Evolutionary conservation across 2,797 vertebrate species (phyloP), one percentile per base, ranked within the genome.

Genomic region (Xiphorhynchus erythropygius): DNA sequence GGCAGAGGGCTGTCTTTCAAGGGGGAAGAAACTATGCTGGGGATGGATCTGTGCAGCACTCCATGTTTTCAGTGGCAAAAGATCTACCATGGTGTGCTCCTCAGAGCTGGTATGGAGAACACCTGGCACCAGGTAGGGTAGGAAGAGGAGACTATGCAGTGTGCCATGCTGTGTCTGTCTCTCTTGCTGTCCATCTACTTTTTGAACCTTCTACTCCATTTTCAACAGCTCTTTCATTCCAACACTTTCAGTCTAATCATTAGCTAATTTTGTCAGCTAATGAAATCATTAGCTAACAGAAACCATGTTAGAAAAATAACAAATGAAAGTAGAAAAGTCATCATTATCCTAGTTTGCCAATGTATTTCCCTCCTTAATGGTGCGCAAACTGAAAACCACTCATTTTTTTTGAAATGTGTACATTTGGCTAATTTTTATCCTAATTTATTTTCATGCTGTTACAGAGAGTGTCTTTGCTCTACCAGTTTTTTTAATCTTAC

Each of bases 11-110:
- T 78, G 5, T 49, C 27, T 76, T 94, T 82, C 2, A 25, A 33
- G 24, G 47, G 23, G 23, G 55, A 85, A 73, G 23, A 75, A 62
- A 37, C 44, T 8, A 15, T 37, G 27, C 55, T 37, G 37, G 27
- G 28, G 8, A 21, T 12, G 19, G 13, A 22, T 60, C 53, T 4
- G 2, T 25, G 49, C 33, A 74, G n/a, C 44, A 70, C 15, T n/a
- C 18, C 11, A 6, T 41, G 28, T 47, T 83, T 83, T 19, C 28
- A 50, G 9, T 9, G 41, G 28, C 25, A 32, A 55, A 80, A 50
- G 2, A 8, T 55, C 44, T 82, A 5, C 25, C 9, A 2, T 2
- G 21, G 49, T 13, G 35, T 53, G 50, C 0, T 1, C 11, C 77
- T 84, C 69, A 30, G 25, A 6, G 41, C 56, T 70, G 39, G 9